phyloP scores from a whole-genome alignment of 1,140 invertebrate genomes.

The Globodera rostochiensis region DNA sequence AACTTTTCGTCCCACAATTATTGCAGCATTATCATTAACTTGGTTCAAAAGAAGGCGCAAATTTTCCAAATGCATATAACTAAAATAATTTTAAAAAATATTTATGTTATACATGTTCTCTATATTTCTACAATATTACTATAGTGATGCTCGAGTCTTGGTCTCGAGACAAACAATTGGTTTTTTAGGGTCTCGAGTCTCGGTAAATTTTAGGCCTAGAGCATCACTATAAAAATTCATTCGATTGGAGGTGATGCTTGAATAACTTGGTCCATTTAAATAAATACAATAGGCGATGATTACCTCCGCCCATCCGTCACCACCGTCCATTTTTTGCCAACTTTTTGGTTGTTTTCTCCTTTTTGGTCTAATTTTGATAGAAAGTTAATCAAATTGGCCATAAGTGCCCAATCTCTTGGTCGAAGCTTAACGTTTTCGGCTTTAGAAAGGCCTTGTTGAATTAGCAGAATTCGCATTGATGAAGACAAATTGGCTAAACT shows the following conservation, averaged over 20 bases:
- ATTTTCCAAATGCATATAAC: constrained; percentile 22
- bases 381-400: constrained; percentile 14
- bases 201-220: too few species aligned
- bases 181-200: too few species aligned
- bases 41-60: background rate
- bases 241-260: background rate
- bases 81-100: background rate
- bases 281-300: too few species aligned
- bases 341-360: background rate
- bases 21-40: constrained; percentile 1
- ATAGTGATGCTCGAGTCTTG: too few species aligned
- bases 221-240: too few species aligned
- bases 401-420: constrained; percentile 8
- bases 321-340: constrained; percentile 21
- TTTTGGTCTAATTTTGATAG: background rate
- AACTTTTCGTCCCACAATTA: constrained; percentile 23
- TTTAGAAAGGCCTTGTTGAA: background rate
- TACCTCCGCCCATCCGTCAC: constrained; percentile 12
- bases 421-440: background rate
- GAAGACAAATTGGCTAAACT: constrained; percentile 8
- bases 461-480: constrained; percentile 19
- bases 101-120: background rate
- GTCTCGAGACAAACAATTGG: too few species aligned
- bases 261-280: background rate
- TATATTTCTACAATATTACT: background rate